phyloP scores from a whole-genome alignment of 2,888 invertebrate species.

The Masnerella sp. region DNA sequence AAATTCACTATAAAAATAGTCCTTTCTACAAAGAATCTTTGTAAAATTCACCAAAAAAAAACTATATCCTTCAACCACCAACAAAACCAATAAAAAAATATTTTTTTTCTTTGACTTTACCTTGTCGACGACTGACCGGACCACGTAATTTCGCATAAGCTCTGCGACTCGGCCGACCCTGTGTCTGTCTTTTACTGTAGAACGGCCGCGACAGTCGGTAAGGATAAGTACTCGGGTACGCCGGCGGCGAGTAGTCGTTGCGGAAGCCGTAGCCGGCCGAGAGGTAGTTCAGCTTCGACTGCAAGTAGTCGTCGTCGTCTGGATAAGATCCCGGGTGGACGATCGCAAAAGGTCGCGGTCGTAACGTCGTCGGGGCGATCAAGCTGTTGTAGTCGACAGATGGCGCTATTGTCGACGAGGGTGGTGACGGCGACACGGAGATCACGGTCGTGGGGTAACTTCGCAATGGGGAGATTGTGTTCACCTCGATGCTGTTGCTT shows the following conservation, averaged over 20 bases:
- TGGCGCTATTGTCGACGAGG: constrained; percentile 16
- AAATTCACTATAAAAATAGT: too few species aligned
- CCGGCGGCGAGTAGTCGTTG: constrained; percentile 55
- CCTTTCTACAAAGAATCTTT: too few species aligned
- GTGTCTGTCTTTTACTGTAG: constrained; percentile 53
- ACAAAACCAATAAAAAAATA: too few species aligned
- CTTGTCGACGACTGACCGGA: constrained; percentile 30
- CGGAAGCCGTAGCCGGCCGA: constrained; percentile 60
- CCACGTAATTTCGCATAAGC: constrained; percentile 27
- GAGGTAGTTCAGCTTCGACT: constrained; percentile 65
- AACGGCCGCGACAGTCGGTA: constrained; percentile 61
- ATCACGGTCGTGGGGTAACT: constrained; percentile 56
- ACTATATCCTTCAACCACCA: too few species aligned
- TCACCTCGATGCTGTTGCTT: constrained; percentile 72
- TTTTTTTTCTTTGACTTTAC: too few species aligned
- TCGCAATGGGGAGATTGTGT: constrained; percentile 64
- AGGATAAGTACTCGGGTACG: constrained; percentile 59
- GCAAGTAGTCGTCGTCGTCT: constrained; percentile 59
- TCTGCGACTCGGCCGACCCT: constrained; percentile 37
- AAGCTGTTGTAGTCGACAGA: constrained; percentile 55
- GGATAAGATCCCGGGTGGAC: constrained; percentile 58
- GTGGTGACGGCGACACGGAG: constrained; percentile 30
- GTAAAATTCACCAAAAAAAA: too few species aligned
- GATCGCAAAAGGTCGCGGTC: constrained; percentile 63
- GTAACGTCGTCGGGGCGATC: constrained; percentile 60